These are phyloP conservation scores for Lepidocyrtinus sp. DNA, from an alignment of 2,888 invertebrate species.

Conservation along the genomic window DNA sequence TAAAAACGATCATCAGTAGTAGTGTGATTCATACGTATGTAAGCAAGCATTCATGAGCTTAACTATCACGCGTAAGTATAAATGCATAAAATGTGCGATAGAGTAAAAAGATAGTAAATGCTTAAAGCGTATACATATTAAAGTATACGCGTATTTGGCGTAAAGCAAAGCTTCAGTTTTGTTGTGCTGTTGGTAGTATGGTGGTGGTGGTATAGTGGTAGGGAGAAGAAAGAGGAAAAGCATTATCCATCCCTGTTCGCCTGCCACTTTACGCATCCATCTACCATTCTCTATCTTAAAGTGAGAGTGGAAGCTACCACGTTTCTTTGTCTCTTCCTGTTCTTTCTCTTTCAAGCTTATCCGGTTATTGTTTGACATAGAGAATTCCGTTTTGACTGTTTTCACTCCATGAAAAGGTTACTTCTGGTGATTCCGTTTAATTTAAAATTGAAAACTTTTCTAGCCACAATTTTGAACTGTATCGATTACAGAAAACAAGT, in stretches of 20 bases:
- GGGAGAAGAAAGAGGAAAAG: conserved; percentile 9
- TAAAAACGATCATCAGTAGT: too few relatives aligned
- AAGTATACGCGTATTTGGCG: background rate
- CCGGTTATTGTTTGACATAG: conserved; percentile 17
- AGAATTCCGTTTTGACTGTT: background rate
- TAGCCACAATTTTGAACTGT: too few relatives aligned
- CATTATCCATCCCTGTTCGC: background rate
- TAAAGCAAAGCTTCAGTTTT: background rate
- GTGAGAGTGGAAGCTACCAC: conserved; percentile 27
- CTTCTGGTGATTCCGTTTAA: too few relatives aligned
- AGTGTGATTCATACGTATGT: too few relatives aligned
- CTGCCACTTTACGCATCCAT: conserved; percentile 8
- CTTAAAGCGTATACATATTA: background rate
- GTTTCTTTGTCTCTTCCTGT: conserved; percentile 34
- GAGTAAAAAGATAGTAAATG: background rate
- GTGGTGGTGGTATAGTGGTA: background rate
- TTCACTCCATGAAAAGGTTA: too few relatives aligned
- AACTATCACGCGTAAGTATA: background rate
- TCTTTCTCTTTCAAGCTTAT: conserved; percentile 33
- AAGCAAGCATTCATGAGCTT: background rate
- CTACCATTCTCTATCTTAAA: conserved; percentile 4
- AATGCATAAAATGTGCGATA: background rate
- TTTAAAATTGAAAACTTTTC: too few relatives aligned
- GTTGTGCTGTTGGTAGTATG: background rate
- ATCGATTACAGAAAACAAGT: too few relatives aligned